Evolutionary conservation across 1,140 invertebrate species (phyloP).

Genomic region (Ooceraea biroi): DNA sequence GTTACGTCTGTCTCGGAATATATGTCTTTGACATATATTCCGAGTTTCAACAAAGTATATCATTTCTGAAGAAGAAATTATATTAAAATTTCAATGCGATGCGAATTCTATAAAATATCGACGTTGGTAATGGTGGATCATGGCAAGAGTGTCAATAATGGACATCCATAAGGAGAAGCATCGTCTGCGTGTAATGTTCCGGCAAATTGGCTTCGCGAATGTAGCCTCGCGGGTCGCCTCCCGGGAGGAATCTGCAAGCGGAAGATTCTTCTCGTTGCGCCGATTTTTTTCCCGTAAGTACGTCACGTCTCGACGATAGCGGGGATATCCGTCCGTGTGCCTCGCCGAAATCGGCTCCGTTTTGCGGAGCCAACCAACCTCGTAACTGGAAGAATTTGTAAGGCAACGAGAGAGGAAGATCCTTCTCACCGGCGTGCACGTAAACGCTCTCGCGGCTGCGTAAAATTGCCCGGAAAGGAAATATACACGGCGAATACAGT

Average conservation of each 20-base stretch:
- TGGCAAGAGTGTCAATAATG: conserved; percentile 62
- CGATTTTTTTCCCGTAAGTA: conserved; percentile 78
- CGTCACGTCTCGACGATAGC: conserved; percentile 79
- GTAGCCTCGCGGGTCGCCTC: conserved; percentile 75
- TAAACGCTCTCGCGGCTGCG: conserved; percentile 14
- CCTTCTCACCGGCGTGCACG: neutral
- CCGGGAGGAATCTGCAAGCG: conserved; percentile 78
- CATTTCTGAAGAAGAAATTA: too few relatives aligned
- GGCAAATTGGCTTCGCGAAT: conserved; percentile 83
- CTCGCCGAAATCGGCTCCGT: conserved; percentile 55
- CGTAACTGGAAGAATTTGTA: conserved; percentile 54
- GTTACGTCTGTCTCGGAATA: neutral
- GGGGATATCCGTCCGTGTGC: conserved; percentile 34
- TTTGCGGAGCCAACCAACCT: conserved; percentile 30
- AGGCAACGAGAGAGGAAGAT: conserved; percentile 44
- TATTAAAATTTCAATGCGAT: neutral
- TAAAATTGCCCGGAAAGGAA: conserved; percentile 16
- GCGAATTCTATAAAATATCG: conserved; percentile 13
- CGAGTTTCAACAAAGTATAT: neutral
- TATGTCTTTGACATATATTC: neutral
- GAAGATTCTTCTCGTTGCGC: conserved; percentile 63
- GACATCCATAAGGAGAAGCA: conserved; percentile 71
- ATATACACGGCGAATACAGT: neutral
- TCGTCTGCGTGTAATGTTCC: conserved; percentile 83
- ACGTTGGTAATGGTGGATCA: conserved; percentile 19